phyloP scores from a whole-genome alignment of 1,140 invertebrate genomes.

The Telenomus remus region DNA sequence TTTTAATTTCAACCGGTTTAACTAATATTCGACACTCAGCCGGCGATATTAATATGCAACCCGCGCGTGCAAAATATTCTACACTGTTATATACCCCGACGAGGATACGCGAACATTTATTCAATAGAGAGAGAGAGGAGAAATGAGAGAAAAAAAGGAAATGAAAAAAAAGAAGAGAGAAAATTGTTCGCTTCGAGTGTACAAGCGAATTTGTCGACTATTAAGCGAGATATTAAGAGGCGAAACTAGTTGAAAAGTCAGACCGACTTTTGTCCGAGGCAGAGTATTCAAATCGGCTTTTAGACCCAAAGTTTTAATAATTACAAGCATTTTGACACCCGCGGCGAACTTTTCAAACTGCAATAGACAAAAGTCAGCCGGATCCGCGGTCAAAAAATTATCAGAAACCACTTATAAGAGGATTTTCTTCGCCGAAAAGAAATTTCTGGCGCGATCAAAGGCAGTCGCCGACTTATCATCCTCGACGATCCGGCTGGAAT shows the following conservation, averaged over 20 bases:
- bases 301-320: conserved; percentile 22
- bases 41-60: conserved; percentile 5
- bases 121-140: conserved; percentile 1
- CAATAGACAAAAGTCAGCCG: conserved; percentile 21
- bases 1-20: conserved; percentile 36
- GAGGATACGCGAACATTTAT: not conserved
- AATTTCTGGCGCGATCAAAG: not conserved
- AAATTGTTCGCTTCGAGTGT: no score
- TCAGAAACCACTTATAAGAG: conserved; percentile 16
- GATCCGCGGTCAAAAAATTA: conserved; percentile 8
- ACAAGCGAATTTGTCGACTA: conserved; percentile 1
- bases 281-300: conserved; percentile 25
- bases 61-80: not conserved
- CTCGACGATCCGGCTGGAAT: not conserved
- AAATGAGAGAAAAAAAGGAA: no score
- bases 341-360: conserved; percentile 6
- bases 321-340: conserved; percentile 11
- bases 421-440: not conserved
- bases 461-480: not conserved
- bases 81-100: not conserved
- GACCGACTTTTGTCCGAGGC: conserved; percentile 4
- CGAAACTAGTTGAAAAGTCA: conserved; percentile 28
- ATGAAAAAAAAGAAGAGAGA: not conserved
- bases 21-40: conserved; percentile 23
- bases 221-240: conserved; percentile 30